Base-by-base conservation (phyloP, 2,797 vertebrate species). In the Neomorphus geoffroyi region DNA sequence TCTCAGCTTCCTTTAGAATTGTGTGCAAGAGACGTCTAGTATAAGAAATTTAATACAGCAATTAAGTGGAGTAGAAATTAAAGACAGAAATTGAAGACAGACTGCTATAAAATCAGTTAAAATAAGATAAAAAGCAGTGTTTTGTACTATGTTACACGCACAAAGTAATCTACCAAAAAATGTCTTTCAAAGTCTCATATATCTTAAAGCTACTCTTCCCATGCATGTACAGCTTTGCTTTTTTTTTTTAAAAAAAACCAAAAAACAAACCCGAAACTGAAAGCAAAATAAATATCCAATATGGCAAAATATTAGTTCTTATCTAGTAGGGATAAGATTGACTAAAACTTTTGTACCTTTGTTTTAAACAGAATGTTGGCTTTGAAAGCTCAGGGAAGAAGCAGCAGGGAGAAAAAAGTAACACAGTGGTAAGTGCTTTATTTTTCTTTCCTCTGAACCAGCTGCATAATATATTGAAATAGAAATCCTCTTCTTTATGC, bases 331-430 rank as follows among this genome's bases (percentile, higher is more conserved):
- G 26, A 7, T 70, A 73, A 16, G 3, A 11, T 56, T 92, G n/a
- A 86, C 58, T 93, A 90, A 95, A 88, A 57, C 80, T 28, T 79
- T 90, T 94, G 14, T 97, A 28, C 72, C 81, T 96, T 94, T 97
- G 10, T 67, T 88, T 97, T 96, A 57, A 77, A 85, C 94, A 98
- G 98, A 98, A 98, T 98, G 98, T 98, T 98, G 98, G 72, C 96
- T 97, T 96, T 92, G 97, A 96, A 94, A 97, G 94, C 97, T 98
- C 98, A 97, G 97, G 97, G 98, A 98, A 98, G 97, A 98, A 98
- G 96, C 95, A 98, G 90, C 96, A 97, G 97, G 96, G 97, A 98
- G 90, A 96, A 96, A 94, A 96, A 96, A 94, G 94, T 96, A 97
- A 96, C 90, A 91, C 95, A 96, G 96, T 95, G 98, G 98, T 98